Evolutionary conservation across 35 echinoderm and acorn worm species (phyloP).

Genomic region (Ophiothrix spiculata): DNA sequence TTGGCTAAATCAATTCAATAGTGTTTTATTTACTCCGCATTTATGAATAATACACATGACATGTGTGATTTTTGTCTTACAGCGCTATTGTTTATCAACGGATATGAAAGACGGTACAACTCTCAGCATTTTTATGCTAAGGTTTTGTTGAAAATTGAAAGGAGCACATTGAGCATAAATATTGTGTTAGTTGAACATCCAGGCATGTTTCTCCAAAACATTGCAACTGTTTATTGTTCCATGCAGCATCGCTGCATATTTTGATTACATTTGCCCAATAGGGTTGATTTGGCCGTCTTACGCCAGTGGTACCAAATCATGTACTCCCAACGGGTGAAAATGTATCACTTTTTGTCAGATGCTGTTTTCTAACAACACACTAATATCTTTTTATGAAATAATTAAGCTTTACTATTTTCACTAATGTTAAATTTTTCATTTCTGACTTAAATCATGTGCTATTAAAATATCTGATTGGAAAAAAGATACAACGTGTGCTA

Average conservation of each 20-base stretch:
- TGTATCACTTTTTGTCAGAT: neutral
- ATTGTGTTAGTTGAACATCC: conserved; percentile 11
- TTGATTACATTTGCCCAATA: neutral
- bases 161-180: neutral
- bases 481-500: neutral
- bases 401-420: neutral
- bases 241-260: neutral
- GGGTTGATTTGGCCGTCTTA: neutral
- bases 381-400: neutral
- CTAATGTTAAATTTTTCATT: neutral
- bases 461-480: neutral
- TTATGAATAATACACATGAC: neutral
- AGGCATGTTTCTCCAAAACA: neutral
- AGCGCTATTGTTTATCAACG: neutral
- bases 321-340: neutral
- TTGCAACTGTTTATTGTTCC: neutral
- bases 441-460: neutral
- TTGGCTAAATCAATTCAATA: neutral
- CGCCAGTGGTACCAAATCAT: neutral
- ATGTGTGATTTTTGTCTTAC: neutral
- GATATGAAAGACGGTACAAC: neutral
- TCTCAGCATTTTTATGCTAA: no score
- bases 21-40: neutral
- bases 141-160: neutral
- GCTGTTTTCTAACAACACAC: neutral